Evolutionary conservation across 2,797 vertebrate genomes (phyloP), one percentile per base, ranked within the genome.

Genomic region (Pipistrellus kuhlii): DNA sequence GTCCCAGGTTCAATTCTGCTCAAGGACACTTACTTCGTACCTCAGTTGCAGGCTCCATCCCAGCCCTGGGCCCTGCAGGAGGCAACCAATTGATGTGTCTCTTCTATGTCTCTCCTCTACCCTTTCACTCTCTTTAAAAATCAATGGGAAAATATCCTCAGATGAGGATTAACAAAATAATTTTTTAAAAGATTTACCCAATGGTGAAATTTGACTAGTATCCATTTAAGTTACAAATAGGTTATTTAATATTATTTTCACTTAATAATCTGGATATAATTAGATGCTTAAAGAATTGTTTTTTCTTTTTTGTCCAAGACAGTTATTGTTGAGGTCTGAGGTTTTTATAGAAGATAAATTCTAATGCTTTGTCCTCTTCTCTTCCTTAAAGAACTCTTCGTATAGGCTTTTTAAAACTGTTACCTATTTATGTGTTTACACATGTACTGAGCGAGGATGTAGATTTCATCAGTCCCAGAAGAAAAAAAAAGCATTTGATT

Each of bases 341-440:
- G 2, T 30, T 82, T 85, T 89, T 83, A 18, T 38, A 64, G 46
- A 86, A 68, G 27, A 64, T 78, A 86, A 86, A 71, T 25, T 17
- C 8, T 91, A 55, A 90, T 51, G 8, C 12, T 77, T 55, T 48
- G 17, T 73, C 13, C 27, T 93, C 11, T 30, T 73, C 17, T 90
- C 27, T 80, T 73, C 38, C 32, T 86, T 85, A 94, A 85, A 88
- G 46, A 21, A 72, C 41, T 81, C 13, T 85, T 84, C 78, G 57
- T 41, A 53, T 53, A 85, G 32, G 15, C 48, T 80, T 91, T 64
- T 73, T 3, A 64, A 53, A 78, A 68, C 3, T 46, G 15, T 64
- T 78, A 59, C n/a, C 32, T 71, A 66, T 35, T 3, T 69, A 83
- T 89, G 81, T 91, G 15, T 88, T 80, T 83, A 73, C 14, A 62